Conservation (phyloP, 2,797 vertebrate genomes). For the Pangasius larnaudii region DNA sequence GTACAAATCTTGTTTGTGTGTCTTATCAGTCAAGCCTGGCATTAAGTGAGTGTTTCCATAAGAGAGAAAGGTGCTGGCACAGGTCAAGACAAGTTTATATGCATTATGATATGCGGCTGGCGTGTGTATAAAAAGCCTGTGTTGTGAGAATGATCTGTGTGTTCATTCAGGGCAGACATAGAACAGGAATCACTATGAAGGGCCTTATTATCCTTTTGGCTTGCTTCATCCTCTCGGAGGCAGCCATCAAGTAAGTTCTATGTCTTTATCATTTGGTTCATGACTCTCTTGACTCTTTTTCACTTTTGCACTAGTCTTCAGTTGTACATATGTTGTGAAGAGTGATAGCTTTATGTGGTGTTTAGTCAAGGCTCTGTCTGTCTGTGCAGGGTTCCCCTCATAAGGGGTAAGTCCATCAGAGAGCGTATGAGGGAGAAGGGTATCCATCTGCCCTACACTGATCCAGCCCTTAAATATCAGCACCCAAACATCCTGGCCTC, state of each 20-base stretch:
- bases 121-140: conserved; percentile 42
- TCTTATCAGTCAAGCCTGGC: conserved; percentile 23
- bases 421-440: conserved; percentile 73
- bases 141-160: neutral
- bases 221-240: conserved; percentile 61
- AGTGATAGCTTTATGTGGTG: neutral
- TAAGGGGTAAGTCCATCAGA: conserved; percentile 73
- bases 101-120: neutral
- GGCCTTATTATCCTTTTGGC: conserved; percentile 61
- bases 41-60: conserved; percentile 6
- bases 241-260: conserved; percentile 49
- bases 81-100: conserved; percentile 4
- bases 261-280: neutral
- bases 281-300: neutral
- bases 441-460: conserved; percentile 57
- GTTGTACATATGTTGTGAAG: neutral
- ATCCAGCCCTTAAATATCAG: conserved; percentile 71
- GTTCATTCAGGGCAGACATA: conserved; percentile 12
- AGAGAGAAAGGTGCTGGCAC: conserved; percentile 5
- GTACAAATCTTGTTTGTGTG: neutral
- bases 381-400: conserved; percentile 72
- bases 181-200: conserved; percentile 56
- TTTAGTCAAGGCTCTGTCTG: neutral
- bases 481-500: conserved; percentile 41
- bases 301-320: neutral